Evolutionary conservation across 2,888 invertebrate species (phyloP), one percentile per base, ranked within the genome.

Genomic region (Quadriops clusia): DNA sequence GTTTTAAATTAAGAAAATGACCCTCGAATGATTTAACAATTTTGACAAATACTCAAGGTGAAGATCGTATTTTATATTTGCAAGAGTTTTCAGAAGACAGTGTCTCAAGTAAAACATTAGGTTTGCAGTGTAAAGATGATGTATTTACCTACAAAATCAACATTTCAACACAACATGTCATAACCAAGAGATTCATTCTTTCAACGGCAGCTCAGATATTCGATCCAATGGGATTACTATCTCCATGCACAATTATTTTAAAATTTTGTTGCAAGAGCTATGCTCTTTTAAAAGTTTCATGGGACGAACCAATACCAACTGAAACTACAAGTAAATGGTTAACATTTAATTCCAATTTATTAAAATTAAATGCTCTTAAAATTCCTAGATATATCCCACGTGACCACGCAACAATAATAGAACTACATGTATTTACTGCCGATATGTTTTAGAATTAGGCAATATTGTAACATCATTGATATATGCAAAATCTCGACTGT

Each of bases 351-450:
- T 10, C 25, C 2, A 10, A 23, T 6, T 11, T 36, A 6, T 3
- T 9, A 10, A 3, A 4, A 1, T 11, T 38, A 16, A 33, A 36
- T 20, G 11, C 14, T 3, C 11, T 36, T 13, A 14, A 17, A 15
- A 36, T 30, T 6, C 28, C 33, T 4, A 23, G 28, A 2, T 26
- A 32, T 9, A 16, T 27, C 5, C 14, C 14, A 7, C 12, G 10
- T 7, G 7, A 18, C 14, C 20, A 23, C 8, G 7, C 32, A 1
- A 20, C 16, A 17, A 23, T 10, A 7, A 18, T 39, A 1, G 32
- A 41, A 17, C 15, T 48, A 9, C 40, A 42, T 29, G 45, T 43
- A 5, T 50, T 46, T 37, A 44, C 3, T 46, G 44, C 26, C n/a
- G 40, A 8, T 26, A 34, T 5, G 17, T 23, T 1, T 22, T 17